Conservation (phyloP, 1,140 invertebrate species). For the Cydia splendana region DNA sequence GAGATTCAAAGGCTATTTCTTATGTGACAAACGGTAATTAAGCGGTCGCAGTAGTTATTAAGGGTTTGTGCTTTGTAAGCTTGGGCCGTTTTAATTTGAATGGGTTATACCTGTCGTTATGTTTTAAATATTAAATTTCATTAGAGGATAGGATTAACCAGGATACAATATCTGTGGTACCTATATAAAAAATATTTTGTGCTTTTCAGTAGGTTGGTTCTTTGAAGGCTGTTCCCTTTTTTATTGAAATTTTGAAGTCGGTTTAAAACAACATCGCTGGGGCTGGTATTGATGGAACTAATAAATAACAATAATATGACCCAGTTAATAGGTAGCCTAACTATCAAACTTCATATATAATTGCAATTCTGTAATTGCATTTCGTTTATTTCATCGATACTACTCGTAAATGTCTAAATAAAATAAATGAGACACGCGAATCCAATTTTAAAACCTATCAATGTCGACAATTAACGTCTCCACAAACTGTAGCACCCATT, state of each 20-base stretch:
- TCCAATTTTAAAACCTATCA: slow-evolving; percentile 11
- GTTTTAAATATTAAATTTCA: too few species aligned
- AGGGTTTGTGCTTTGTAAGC: neutral
- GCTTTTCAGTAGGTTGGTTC: too few species aligned
- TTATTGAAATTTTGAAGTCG: too few species aligned
- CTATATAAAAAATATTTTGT: too few species aligned
- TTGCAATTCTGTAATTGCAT: neutral
- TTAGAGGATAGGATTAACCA: too few species aligned
- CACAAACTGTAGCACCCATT: neutral
- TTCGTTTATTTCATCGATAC: neutral
- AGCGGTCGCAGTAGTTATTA: slow-evolving; percentile 18
- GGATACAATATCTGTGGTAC: too few species aligned
- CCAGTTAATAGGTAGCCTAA: too few species aligned
- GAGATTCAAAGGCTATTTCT: slow-evolving; percentile 56
- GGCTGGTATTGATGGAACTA: too few species aligned
- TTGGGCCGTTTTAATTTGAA: neutral
- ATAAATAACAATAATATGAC: too few species aligned
- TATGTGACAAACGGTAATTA: slow-evolving; percentile 51
- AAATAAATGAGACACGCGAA: neutral
- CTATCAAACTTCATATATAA: neutral
- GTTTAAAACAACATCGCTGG: too few species aligned
- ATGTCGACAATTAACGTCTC: slow-evolving; percentile 5
- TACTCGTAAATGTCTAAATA: neutral
- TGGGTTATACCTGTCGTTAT: neutral
- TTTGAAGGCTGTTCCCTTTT: too few species aligned